phyloP scores from a whole-genome alignment of 2,797 vertebrate genomes.

The Myripristis murdjan region DNA sequence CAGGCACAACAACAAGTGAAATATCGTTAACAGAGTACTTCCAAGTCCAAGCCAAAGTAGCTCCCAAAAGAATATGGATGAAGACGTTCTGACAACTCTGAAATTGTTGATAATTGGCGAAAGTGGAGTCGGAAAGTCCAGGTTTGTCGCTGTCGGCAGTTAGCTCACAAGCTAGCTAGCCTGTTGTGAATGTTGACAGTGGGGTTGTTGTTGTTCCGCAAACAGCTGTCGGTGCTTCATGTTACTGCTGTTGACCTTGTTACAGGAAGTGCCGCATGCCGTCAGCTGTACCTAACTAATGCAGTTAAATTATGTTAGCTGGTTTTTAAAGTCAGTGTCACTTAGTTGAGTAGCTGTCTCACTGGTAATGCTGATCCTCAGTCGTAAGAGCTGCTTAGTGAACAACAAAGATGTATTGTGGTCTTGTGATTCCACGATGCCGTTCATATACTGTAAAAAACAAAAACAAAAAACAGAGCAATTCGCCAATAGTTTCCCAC shows the following conservation, averaged over 20 bases:
- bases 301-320: not conserved
- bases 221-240: conserved; percentile 25
- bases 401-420: not conserved
- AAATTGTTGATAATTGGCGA: conserved; percentile 98
- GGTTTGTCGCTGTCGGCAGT: conserved; percentile 80
- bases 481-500: not conserved
- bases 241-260: not conserved
- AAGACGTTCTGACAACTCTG: conserved; percentile 95
- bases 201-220: conserved; percentile 42
- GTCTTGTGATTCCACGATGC: not conserved
- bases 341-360: no score
- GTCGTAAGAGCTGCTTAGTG: not conserved
- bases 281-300: not conserved
- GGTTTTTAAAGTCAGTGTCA: not conserved
- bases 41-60: not conserved
- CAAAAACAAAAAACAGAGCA: not conserved
- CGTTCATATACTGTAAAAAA: not conserved
- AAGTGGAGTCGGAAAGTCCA: conserved; percentile 98
- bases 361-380: no score
- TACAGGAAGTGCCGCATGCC: not conserved
- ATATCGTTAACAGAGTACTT: conserved; percentile 8
- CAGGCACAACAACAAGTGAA: conserved; percentile 37
- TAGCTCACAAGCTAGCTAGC: conserved; percentile 68
- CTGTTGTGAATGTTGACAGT: conserved; percentile 66
- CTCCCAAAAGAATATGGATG: conserved; percentile 88